Base-by-base conservation (phyloP, 2,888 invertebrate species). In the Drosophila atripex region DNA sequence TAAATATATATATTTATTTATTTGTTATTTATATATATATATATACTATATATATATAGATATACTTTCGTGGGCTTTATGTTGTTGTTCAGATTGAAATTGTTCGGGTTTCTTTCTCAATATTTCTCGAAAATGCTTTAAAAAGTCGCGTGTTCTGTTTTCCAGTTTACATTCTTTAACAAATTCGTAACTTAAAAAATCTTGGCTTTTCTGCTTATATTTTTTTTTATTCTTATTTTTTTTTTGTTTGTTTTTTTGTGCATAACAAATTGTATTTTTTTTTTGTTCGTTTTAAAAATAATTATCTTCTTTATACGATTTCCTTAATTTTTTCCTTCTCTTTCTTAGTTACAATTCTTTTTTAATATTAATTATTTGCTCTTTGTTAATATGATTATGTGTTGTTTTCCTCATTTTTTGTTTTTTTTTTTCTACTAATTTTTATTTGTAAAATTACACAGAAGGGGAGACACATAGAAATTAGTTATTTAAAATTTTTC, bases 121-220 rank as follows among this genome's bases (percentile, higher is more conserved):
- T 84, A 84, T 86, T 80, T 86, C 60, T 83, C 86, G 71, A 83
- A 86, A 86, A 83, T 86, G 80, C 84, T 74, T 86, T 80, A 76
- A 83, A 82, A 70, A 70, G 60, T 71, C 51, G 68, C 38, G 69
- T 56, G 51, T 66, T 21, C 23, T 45, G 1, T 41, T 46, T 43
- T 39, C 9, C 55, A 14, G 25, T 30, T 60, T 55, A 46, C 35
- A 60, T 60, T 58, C 50, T 39, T 69, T 69, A 69, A 70, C 69
- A 70, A 69, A 70, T 63, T 63, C 49, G 63, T 63, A 70, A 69
- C 51, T 57, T 47, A 57, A 69, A 68, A 70, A 49, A 58, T 69
- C 28, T 28, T 58, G 59, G 61, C 65, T 41, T 21, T 49, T 57
- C 46, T 53, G 18, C 18, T 25, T 8, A 7, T 25, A 7, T 25